phyloP scores from a whole-genome alignment of 2,797 vertebrate species.

The Peromyscus aztecus region DNA sequence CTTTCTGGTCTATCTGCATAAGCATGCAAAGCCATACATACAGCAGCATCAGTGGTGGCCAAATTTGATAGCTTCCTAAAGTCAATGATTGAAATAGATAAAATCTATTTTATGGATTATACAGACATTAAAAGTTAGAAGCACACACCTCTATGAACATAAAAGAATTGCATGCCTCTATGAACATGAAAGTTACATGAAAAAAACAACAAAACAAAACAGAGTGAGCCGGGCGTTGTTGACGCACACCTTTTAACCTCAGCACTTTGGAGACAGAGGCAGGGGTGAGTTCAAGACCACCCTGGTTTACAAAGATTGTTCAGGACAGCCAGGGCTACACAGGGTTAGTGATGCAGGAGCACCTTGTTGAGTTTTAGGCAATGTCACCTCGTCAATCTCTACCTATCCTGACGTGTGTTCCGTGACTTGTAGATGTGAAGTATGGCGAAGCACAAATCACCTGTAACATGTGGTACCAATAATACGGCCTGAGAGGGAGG shows the following conservation, averaged over 20 bases:
- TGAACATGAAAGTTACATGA: not conserved
- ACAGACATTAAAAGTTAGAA: conserved; percentile 45
- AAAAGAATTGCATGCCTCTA: not conserved
- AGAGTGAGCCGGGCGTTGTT: not conserved
- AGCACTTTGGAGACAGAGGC: not conserved
- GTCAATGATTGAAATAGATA: not conserved
- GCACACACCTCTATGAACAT: not conserved
- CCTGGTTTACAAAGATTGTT: not conserved
- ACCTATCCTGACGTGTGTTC: not conserved
- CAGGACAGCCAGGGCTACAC: not conserved
- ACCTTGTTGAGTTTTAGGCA: not conserved
- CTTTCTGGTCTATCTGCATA: conserved; percentile 52
- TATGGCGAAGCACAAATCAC: not conserved
- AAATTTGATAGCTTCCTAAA: conserved; percentile 42
- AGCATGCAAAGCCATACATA: not conserved
- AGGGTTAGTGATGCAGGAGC: not conserved
- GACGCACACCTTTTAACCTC: not conserved
- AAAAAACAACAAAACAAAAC: too few relatives aligned
- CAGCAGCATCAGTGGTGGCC: not conserved
- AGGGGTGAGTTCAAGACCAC: not conserved
- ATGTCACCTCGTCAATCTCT: not conserved
- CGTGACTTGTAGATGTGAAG: not conserved
- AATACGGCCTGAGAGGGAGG: not conserved
- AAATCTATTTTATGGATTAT: conserved; percentile 20
- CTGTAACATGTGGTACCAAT: not conserved